Conservation (phyloP, 1,140 invertebrate genomes). For the Pristionchus pacificus region DNA sequence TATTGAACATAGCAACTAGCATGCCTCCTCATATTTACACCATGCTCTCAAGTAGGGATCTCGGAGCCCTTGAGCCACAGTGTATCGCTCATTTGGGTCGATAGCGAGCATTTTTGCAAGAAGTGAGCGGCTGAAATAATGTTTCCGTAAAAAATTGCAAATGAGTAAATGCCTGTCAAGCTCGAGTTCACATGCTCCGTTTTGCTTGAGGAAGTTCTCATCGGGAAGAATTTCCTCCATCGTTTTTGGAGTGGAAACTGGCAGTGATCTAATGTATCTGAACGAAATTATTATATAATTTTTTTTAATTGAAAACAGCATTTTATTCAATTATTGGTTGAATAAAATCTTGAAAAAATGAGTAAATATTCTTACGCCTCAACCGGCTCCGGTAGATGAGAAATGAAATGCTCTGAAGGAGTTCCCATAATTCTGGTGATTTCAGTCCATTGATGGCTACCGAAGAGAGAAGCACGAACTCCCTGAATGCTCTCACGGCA, state of each 20-base stretch:
- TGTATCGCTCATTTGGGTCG: slow-evolving; percentile 17
- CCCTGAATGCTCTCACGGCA: slow-evolving; percentile 27
- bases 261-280: slow-evolving; percentile 13
- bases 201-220: slow-evolving; percentile 3
- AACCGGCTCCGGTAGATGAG: slow-evolving; percentile 6
- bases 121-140: slow-evolving; percentile 16
- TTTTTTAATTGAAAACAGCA: neutral
- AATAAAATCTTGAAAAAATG: too few relatives aligned
- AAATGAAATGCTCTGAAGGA: slow-evolving; percentile 18
- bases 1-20: neutral
- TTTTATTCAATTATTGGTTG: neutral
- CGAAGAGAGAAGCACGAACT: slow-evolving; percentile 22
- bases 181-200: slow-evolving; percentile 10
- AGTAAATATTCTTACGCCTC: slow-evolving; percentile 7
- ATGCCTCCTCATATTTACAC: neutral
- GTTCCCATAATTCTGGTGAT: slow-evolving; percentile 24
- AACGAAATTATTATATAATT: neutral
- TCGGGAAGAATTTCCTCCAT: slow-evolving; percentile 18
- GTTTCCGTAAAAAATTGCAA: neutral
- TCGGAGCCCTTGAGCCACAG: slow-evolving; percentile 16
- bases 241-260: neutral
- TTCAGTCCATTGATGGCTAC: slow-evolving; percentile 33
- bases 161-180: too few relatives aligned
- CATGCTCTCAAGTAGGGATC: slow-evolving; percentile 24
- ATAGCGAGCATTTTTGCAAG: slow-evolving; percentile 19